Conservation (phyloP, 2,888 invertebrate species). For the Ctenicera cuprea region DNA sequence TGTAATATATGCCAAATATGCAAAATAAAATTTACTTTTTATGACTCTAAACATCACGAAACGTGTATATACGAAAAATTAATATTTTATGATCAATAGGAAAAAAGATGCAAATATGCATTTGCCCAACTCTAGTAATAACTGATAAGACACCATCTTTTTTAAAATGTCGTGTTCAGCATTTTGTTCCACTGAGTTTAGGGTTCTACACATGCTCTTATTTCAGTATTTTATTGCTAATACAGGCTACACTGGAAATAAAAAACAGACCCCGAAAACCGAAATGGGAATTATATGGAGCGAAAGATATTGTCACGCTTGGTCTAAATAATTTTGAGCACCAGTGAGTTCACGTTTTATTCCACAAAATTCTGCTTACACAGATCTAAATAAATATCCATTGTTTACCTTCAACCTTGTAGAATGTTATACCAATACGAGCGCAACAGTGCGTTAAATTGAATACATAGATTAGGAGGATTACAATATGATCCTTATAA, state of each 20-base stretch:
- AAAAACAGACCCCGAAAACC: conserved; percentile 15
- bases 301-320: conserved; percentile 23
- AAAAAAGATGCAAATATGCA: no score
- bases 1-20: no score
- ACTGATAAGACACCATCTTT: not conserved
- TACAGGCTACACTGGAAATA: not conserved
- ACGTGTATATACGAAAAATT: no score
- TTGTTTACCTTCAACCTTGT: conserved; percentile 1
- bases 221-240: conserved; percentile 16
- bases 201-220: not conserved
- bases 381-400: not conserved
- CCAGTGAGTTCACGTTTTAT: not conserved
- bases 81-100: no score
- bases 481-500: no score
- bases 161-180: conserved; percentile 5
- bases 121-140: no score
- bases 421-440: no score
- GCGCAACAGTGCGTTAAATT: no score
- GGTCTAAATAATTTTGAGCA: conserved; percentile 16
- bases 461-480: no score
- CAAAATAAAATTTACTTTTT: no score
- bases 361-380: not conserved
- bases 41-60: no score
- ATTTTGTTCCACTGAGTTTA: conserved; percentile 4
- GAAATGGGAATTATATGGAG: conserved; percentile 16